Evolutionary conservation across 1,140 invertebrate genomes (phyloP).

Genomic region (Marisa cornuarietis): DNA sequence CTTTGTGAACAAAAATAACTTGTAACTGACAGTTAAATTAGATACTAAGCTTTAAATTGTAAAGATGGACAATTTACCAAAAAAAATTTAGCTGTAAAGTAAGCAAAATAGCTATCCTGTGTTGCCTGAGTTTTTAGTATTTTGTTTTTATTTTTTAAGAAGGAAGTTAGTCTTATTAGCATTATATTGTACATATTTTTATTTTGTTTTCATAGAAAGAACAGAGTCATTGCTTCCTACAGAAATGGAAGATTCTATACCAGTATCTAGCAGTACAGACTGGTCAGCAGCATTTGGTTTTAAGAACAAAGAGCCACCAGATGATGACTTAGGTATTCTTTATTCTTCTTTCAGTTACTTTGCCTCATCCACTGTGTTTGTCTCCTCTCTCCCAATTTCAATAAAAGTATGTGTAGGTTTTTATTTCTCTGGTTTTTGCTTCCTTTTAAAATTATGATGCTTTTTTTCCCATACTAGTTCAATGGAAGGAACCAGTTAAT

Average conservation of each 20-base stretch:
- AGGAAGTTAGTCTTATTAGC: too few relatives aligned
- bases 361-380: slow-evolving; percentile 6
- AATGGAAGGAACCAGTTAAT: too few relatives aligned
- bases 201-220: neutral
- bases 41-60: neutral
- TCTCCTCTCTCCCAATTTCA: too few relatives aligned
- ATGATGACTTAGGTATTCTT: slow-evolving; percentile 65
- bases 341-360: slow-evolving; percentile 34
- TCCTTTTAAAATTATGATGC: too few relatives aligned
- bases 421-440: too few relatives aligned
- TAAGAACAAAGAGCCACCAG: slow-evolving; percentile 48
- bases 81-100: too few relatives aligned
- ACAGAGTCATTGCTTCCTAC: slow-evolving; percentile 32
- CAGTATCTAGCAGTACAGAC: slow-evolving; percentile 61
- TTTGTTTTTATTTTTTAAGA: too few relatives aligned
- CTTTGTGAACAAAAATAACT: neutral
- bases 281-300: slow-evolving; percentile 66
- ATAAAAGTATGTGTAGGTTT: too few relatives aligned
- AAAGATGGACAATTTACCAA: too few relatives aligned
- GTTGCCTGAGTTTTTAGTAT: neutral
- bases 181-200: slow-evolving; percentile 1
- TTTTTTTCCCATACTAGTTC: too few relatives aligned
- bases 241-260: slow-evolving; percentile 61
- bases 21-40: neutral
- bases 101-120: too few relatives aligned